Conservation (phyloP, 2,797 vertebrate genomes). For the Oreortyx pictus region DNA sequence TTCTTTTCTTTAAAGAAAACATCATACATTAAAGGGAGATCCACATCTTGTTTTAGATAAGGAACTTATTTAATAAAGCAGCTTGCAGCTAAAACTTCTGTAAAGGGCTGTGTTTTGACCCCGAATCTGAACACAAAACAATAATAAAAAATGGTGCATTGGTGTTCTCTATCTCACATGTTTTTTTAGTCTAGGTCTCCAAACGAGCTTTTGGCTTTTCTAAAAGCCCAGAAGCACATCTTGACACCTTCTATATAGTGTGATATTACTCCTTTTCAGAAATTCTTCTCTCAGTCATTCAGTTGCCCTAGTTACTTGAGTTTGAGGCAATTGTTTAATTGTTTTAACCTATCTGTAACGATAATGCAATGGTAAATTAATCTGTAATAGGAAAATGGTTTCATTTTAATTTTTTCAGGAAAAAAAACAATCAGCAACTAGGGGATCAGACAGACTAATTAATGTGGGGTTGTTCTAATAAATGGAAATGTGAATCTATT, state of each 20-base stretch:
- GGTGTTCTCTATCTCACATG: background rate
- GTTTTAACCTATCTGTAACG: background rate
- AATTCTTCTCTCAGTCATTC: background rate
- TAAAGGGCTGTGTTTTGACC: background rate
- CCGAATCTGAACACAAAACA: background rate
- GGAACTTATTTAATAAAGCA: background rate
- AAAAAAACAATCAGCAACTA: background rate
- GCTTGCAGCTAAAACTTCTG: background rate
- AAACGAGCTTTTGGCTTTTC: background rate
- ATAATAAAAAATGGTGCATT: background rate
- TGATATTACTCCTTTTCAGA: background rate
- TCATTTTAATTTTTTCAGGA: conserved; percentile 5
- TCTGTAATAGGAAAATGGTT: background rate
- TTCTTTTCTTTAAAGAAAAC: background rate
- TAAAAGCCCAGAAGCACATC: background rate
- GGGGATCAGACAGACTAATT: background rate
- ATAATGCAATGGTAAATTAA: background rate
- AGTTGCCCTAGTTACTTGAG: background rate
- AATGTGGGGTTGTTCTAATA: background rate
- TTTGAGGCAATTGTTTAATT: background rate
- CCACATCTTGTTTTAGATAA: background rate
- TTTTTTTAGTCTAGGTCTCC: background rate
- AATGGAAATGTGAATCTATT: background rate
- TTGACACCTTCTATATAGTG: background rate
- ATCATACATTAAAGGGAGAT: background rate